Conservation (phyloP, 2,888 invertebrate species). For the Dicyrtomina minuta region DNA sequence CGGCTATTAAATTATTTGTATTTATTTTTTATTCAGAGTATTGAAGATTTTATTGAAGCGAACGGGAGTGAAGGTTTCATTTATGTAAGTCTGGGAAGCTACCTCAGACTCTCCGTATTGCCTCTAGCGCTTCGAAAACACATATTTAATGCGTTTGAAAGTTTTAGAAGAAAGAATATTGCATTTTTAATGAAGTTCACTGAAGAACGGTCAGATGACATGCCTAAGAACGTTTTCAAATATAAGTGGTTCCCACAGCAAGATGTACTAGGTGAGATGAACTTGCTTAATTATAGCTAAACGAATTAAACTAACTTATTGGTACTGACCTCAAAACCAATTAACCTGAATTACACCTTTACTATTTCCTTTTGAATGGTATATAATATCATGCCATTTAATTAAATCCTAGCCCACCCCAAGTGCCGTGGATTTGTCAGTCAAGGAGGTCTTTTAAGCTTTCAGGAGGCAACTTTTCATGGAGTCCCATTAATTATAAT, state of each 20-base stretch:
- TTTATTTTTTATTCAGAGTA: background rate
- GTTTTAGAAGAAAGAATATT: background rate
- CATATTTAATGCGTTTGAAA: background rate
- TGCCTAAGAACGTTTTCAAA: conserved; percentile 46
- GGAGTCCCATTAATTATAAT: conserved; percentile 10
- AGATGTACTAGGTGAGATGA: conserved; percentile 9
- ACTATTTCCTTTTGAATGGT: background rate
- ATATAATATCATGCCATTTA: background rate
- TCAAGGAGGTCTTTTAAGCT: background rate
- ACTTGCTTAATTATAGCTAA: background rate
- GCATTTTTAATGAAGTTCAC: conserved; percentile 16
- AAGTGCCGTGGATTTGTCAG: conserved; percentile 57
- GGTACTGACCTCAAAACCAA: background rate
- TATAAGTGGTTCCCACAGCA: conserved; percentile 17
- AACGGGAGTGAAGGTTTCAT: conserved; percentile 2
- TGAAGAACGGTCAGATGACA: background rate
- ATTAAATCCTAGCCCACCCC: conserved; percentile 67
- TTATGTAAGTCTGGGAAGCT: conserved; percentile 14
- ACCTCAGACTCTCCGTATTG: background rate
- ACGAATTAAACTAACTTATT: background rate
- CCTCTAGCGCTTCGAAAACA: background rate
- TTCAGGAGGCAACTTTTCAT: conserved; percentile 15
- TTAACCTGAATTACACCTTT: background rate
- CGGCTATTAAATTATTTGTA: no score
- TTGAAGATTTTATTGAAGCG: background rate